Base-by-base conservation (phyloP, 2,113 vertebrate species). In the Epinephelus cyanopodus region DNA sequence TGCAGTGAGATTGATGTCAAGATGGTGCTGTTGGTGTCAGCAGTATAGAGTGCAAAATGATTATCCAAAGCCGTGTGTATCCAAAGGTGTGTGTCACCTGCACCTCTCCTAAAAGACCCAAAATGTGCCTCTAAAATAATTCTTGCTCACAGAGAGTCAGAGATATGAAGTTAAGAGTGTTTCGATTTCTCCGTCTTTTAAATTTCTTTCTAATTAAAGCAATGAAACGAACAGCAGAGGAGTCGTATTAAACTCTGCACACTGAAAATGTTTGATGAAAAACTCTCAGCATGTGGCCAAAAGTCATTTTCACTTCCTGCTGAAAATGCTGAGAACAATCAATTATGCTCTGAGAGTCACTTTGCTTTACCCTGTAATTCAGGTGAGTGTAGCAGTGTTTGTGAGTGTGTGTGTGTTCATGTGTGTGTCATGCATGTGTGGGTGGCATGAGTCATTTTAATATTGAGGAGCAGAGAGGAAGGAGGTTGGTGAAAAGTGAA, bases 371-470 rank as follows among this genome's bases (percentile, higher is more conserved):
- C 1, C 58, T 57, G 50, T 79, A 67, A 85, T 53, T 63, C 39
- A 85, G 76, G 45, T 66, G 64, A 71, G 39, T 39, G 47, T 37
- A 52, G n/a, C 48, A 3, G 21, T 8, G 37, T 45, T 7, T 53
- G 81, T 78, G 68, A 45, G 81, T 78, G 68, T 65, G 75, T 39
- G 29, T 23, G 56, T 25, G 56, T 57, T 12, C 6, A 4, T 57
- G 48, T 71, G 39, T 47, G 37, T 45, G 61, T 63, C 6, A 6
- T 53, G 33, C 13, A 14, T n/a, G 47, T 37, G 80, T 61, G 47
- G 52, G 48, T 8, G 67, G 61, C 7, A n/a, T 88, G 58, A 66
- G 45, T 86, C 87, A 86, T 60, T 77, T 50, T n/a, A 68, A 52
- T 10, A 71, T 21, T 71, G 6, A 56, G 13, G 13, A 60, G 15